Evolutionary conservation across 2,797 vertebrate genomes (phyloP).

Genomic region (Spondyliosoma cantharus): DNA sequence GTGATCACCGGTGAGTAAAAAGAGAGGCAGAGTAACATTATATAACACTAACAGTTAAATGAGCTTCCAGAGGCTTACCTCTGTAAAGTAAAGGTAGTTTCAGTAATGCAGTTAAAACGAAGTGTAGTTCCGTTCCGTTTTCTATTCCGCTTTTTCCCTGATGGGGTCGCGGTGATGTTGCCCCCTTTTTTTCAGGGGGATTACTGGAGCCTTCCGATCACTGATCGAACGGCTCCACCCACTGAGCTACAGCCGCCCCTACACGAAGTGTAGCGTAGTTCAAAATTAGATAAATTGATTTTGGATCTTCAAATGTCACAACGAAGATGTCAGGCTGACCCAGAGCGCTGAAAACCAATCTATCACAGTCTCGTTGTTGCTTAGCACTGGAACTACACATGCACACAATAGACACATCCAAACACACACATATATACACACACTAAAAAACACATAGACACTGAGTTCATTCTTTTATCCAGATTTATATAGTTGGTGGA

Average conservation of each 20-base stretch:
- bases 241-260: too few relatives aligned
- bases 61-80: neutral
- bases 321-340: neutral
- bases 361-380: neutral
- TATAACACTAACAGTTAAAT: too few relatives aligned
- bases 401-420: neutral
- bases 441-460: neutral
- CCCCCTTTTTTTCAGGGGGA: too few relatives aligned
- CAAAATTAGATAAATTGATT: neutral
- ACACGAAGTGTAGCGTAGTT: neutral
- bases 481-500: neutral
- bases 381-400: slow-evolving; percentile 9
- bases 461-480: neutral
- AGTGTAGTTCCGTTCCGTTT: too few relatives aligned
- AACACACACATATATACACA: slow-evolving; percentile 6
- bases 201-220: too few relatives aligned
- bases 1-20: neutral
- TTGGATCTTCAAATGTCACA: slow-evolving; percentile 24
- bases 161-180: too few relatives aligned
- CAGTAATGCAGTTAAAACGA: neutral
- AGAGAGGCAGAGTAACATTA: too few relatives aligned
- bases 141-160: too few relatives aligned
- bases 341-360: neutral
- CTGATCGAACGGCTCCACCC: too few relatives aligned
- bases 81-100: neutral